These are phyloP conservation scores for Drosophila falleni DNA, from an alignment of 2,888 invertebrate species.

Conservation along the genomic window DNA sequence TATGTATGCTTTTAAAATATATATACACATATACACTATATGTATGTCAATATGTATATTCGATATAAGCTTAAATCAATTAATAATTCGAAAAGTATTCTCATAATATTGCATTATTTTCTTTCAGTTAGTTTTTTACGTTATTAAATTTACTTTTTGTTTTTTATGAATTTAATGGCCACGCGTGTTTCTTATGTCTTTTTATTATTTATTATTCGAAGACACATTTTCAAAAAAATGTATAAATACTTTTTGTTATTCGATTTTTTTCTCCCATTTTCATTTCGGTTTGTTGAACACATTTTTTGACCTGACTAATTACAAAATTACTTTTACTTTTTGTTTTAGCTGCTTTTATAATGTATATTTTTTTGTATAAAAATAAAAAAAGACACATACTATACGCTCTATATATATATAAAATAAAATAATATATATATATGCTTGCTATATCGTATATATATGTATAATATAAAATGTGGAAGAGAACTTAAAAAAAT, in stretches of 20 bases:
- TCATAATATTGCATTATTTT: slow-evolving; percentile 55
- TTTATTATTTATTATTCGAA: slow-evolving; percentile 29
- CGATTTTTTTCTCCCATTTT: slow-evolving; percentile 19
- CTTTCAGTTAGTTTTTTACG: slow-evolving; percentile 19
- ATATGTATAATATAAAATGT: slow-evolving; percentile 24
- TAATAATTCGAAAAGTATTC: slow-evolving; percentile 48
- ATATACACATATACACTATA: slow-evolving; percentile 17
- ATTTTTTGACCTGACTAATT: slow-evolving; percentile 62
- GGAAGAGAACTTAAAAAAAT: slow-evolving; percentile 26
- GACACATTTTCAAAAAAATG: slow-evolving; percentile 46
- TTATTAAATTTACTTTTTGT: slow-evolving; percentile 35
- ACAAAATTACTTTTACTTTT: slow-evolving; percentile 36
- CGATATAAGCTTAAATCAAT: slow-evolving; percentile 51
- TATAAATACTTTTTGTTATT: slow-evolving; percentile 53
- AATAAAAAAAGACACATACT: slow-evolving; percentile 55
- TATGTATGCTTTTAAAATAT: slow-evolving; percentile 44
- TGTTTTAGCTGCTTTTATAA: slow-evolving; percentile 39
- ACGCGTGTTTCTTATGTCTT: slow-evolving; percentile 54
- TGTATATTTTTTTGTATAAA: slow-evolving; percentile 51
- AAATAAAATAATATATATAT: slow-evolving; percentile 19
- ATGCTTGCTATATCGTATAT: slow-evolving; percentile 23
- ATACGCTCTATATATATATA: slow-evolving; percentile 30
- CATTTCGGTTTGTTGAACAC: slow-evolving; percentile 50
- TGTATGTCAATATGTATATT: slow-evolving; percentile 33
- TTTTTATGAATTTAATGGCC: slow-evolving; percentile 60